phyloP scores from a whole-genome alignment of 2,888 invertebrate species.

The Tricholauxania praeusta region DNA sequence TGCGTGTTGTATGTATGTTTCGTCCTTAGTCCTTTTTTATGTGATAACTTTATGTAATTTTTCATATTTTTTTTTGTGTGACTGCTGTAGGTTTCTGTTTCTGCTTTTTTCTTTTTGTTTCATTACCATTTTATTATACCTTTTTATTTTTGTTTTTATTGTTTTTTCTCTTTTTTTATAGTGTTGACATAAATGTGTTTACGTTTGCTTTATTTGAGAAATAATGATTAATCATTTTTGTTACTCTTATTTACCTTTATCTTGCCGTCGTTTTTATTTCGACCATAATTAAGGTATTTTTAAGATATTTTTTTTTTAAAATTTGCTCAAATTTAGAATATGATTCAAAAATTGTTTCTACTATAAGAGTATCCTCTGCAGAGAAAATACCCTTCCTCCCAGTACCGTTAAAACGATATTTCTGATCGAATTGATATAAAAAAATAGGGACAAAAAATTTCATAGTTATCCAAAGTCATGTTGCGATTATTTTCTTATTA shows the following conservation, averaged over 20 bases:
- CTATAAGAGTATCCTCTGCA: too few species aligned
- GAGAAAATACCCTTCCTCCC: too few species aligned
- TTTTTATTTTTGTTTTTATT: not conserved
- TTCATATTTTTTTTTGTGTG: constrained; percentile 21
- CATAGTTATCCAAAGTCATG: too few species aligned
- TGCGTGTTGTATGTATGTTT: not conserved
- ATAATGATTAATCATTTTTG: constrained; percentile 11
- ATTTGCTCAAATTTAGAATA: not conserved
- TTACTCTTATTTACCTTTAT: not conserved
- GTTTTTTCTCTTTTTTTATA: not conserved
- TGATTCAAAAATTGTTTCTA: too few species aligned
- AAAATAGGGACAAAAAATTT: too few species aligned
- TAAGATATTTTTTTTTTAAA: not conserved
- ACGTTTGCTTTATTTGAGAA: constrained; percentile 7
- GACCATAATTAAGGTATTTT: not conserved
- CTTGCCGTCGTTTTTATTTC: not conserved
- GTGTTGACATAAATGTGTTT: constrained; percentile 32
- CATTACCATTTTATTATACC: not conserved
- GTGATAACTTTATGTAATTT: constrained; percentile 39
- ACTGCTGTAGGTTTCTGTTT: not conserved
- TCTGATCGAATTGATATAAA: too few species aligned
- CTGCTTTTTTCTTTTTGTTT: not conserved
- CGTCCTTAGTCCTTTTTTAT: constrained; percentile 19
- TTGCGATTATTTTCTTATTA: too few species aligned
- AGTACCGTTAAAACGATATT: too few species aligned